Conservation (phyloP, 2,888 invertebrate species). For the Patella pellucida region DNA sequence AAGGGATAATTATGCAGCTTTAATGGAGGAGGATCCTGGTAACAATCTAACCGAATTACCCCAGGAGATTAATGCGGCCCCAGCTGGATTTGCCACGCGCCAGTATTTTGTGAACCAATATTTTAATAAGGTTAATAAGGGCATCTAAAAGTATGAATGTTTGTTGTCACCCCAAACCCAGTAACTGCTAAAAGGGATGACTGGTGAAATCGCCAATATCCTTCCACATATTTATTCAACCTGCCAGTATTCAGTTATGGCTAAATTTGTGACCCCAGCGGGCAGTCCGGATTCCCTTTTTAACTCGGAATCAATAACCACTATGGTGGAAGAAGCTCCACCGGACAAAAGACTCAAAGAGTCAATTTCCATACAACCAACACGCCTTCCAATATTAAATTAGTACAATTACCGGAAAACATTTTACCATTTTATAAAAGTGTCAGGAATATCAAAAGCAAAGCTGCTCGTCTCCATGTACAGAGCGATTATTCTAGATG, state of each 20-base stretch:
- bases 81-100: too few species aligned
- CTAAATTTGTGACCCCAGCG: not conserved
- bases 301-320: not conserved
- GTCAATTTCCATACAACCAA: not conserved
- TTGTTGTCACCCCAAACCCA: too few species aligned
- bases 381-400: not conserved
- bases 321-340: not conserved
- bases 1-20: too few species aligned
- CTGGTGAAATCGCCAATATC: too few species aligned
- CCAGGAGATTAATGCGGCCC: too few species aligned
- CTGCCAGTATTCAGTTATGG: not conserved
- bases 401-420: not conserved
- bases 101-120: too few species aligned
- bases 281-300: constrained; percentile 2
- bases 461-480: not conserved
- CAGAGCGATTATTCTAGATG: not conserved
- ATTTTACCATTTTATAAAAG: not conserved
- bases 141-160: too few species aligned
- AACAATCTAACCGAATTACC: too few species aligned
- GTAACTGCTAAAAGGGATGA: too few species aligned
- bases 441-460: constrained; percentile 5
- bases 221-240: too few species aligned
- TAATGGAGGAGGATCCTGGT: too few species aligned
- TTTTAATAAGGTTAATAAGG: too few species aligned
- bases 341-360: not conserved